Base-by-base conservation (phyloP, 2,888 invertebrate species). In the Meteorus cinctellus region DNA sequence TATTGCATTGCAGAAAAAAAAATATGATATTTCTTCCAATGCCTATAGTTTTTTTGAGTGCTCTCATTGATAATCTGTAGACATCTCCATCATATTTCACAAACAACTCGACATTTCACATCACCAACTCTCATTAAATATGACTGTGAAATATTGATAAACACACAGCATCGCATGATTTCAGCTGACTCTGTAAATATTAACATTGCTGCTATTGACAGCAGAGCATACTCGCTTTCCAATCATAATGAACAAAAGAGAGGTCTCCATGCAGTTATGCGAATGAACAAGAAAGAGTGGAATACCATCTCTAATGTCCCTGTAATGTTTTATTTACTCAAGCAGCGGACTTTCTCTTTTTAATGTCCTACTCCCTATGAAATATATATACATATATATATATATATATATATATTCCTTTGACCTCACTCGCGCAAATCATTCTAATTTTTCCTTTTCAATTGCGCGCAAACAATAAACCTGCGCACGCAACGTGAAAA, bases 261-360 rank as follows among this genome's bases (percentile, higher is more conserved):
- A 48, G 48, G 48, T 48, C n/a, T 48, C 16, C 16, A 48, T 48
- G 5, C 16, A 48, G 16, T 48, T 5, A 48, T 48, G 48, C 16
- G 16, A 48, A n/a, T 5, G n/a, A 3, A n/a, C 6, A 14, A 48
- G 48, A 48, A n/a, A n/a, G 16, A 48, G n/a, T n/a, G 48, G n/a
- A 16, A 48, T n/a, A 48, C 2, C 48, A n/a, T 48, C n/a, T n/a
- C n/a, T 4, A 48, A 48, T 48, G 48, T 48, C n/a, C 16, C 16
- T 48, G n/a, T n/a, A 48, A 48, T 48, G n/a, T 48, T 48, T 48
- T n/a, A n/a, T 48, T 48, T n/a, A 48, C 48, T 48, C n/a, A 48
- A 48, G n/a, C 48, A 48, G 14, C 16, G 48, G n/a, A 48, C 48
- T 48, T 48, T 48, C 48, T 48, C 48, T 48, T 48, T 48, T 48